Evolutionary conservation across 1,140 invertebrate species (phyloP), one percentile per base, ranked within the genome.

Genomic region (Agraylea sexmaculata): DNA sequence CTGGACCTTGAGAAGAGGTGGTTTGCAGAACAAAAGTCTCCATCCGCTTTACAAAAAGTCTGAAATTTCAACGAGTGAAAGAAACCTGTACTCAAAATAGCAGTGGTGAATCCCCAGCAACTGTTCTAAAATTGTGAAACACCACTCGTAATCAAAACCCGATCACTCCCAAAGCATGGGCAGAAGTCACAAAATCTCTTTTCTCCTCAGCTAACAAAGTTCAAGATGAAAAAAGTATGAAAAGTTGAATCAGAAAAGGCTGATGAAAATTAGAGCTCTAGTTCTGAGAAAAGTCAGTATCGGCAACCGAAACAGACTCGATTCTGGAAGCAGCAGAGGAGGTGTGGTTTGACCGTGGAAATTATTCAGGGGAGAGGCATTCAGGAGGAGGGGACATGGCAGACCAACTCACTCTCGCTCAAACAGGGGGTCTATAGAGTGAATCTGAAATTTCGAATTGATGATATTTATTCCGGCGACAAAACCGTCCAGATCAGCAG

Each of bases 361-460:
- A n/a, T n/a, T n/a, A n/a, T n/a, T n/a, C n/a, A n/a, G n/a, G n/a
- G 62, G 64, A 39, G 60, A 55, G 4, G 58, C 59, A 22, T 30
- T 54, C 4, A 57, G 62, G n/a, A 55, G 62, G 17, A 61, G 60
- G 48, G 62, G 65, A 35, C 50, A 59, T 19, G 58, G 62, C 17
- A 51, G 61, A 15, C 55, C 60, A 1, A 57, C 58, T 1, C 56
- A 59, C 22, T 59, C 59, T 36, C 62, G 43, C 12, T 42, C 43
- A 13, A 49, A 49, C 27, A 35, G 47, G 17, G 47, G 46, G 16
- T 42, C 42, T 12, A 36, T 49, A 46, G 28, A 49, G 47, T 1
- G 75, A 77, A 47, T 74, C 73, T 7, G 74, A 77, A 42, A 64
- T 65, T 3, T 74, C 72, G n/a, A n/a, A n/a, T n/a, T n/a, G n/a